These are phyloP conservation scores for Upupa epops DNA, from an alignment of 2,113 vertebrate species.

Conservation along the genomic window DNA sequence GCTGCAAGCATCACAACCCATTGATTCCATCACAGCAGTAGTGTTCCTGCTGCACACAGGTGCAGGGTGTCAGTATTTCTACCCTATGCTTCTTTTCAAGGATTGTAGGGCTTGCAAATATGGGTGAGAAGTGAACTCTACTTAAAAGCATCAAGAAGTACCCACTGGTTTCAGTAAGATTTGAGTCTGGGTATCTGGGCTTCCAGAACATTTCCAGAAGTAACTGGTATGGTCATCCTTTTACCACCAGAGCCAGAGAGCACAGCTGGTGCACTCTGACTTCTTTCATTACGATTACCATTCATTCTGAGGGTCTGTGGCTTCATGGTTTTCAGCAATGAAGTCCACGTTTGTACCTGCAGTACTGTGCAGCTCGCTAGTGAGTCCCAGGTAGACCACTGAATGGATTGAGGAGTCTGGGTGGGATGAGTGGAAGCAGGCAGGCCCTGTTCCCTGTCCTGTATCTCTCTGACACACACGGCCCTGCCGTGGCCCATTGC, in stretches of 20 bases:
- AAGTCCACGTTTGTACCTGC: neutral
- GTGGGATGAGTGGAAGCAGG: neutral
- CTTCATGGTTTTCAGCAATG: neutral
- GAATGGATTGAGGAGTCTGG: neutral
- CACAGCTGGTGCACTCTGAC: neutral
- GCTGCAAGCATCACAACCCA: neutral
- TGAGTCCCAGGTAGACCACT: neutral
- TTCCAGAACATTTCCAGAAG: neutral
- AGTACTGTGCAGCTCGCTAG: neutral
- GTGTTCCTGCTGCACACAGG: neutral
- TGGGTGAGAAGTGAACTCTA: neutral
- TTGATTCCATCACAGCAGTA: neutral
- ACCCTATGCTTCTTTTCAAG: neutral
- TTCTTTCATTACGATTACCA: neutral
- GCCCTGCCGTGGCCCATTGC: fast-evolving
- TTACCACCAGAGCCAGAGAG: neutral
- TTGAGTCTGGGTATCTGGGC: neutral
- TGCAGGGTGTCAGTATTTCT: too few relatives aligned
- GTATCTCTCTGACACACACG: neutral
- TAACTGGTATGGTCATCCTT: neutral
- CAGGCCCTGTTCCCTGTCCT: neutral
- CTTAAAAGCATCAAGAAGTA: neutral
- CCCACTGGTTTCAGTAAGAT: neutral
- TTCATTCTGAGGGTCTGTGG: neutral
- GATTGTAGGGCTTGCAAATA: neutral